Conservation (phyloP, 2,888 invertebrate species). For the Dysmachus trigonus region DNA sequence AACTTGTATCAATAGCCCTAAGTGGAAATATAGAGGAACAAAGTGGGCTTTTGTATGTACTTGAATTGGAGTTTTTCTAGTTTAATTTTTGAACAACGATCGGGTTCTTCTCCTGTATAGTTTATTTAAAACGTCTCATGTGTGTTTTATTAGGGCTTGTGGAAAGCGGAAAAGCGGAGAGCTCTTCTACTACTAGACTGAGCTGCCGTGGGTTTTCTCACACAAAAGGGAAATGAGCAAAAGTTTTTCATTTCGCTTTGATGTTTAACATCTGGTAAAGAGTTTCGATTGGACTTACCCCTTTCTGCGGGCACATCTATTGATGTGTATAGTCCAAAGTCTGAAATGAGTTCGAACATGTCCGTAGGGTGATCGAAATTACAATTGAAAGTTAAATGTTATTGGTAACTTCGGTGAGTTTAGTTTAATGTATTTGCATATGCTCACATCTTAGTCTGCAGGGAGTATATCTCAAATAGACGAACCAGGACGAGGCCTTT, state of each 20-base stretch:
- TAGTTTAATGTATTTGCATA: constrained; percentile 50
- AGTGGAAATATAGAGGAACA: background rate
- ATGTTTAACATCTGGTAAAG: constrained; percentile 49
- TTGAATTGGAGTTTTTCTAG: background rate
- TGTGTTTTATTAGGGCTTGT: background rate
- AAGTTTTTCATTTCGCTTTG: constrained; percentile 49
- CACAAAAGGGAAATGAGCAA: constrained; percentile 47
- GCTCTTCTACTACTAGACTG: background rate
- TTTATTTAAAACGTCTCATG: constrained; percentile 11
- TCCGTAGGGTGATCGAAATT: constrained; percentile 52
- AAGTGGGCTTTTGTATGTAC: background rate
- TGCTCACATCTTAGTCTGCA: constrained; percentile 24
- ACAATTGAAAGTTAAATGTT: constrained; percentile 56
- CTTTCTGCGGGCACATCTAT: constrained; percentile 38
- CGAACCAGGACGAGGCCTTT: background rate
- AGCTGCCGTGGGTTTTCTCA: background rate
- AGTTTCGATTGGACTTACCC: constrained; percentile 48
- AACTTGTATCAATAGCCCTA: background rate
- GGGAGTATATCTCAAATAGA: background rate
- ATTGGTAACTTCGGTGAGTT: constrained; percentile 51
- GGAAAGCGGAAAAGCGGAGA: background rate
- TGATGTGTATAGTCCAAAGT: constrained; percentile 41
- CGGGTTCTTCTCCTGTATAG: background rate
- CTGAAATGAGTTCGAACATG: constrained; percentile 53
- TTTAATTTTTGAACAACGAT: background rate